Base-by-base conservation (phyloP, 2,888 invertebrate genomes). In the Scaptomyza parva region DNA sequence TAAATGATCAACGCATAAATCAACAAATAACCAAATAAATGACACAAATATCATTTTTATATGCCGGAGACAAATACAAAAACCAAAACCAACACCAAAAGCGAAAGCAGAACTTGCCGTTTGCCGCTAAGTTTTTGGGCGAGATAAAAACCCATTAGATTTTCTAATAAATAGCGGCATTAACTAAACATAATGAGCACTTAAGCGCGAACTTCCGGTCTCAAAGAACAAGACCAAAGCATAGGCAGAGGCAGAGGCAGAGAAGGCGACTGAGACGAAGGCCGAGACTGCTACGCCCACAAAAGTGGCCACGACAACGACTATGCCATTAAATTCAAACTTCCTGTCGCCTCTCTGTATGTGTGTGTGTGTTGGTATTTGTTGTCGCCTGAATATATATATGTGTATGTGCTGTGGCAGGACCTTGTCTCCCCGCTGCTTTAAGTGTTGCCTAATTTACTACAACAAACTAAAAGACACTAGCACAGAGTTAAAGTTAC, bases 161-260 rank as follows among this genome's bases (percentile, higher is more conserved):
- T 81, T 81, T 81, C 85, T 81, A 81, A 81, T 81, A 85, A 81
- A 81, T 85, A 85, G 86, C 71, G 55, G 70, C 83, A 82, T 82
- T 86, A 85, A 82, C 78, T 78, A 82, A 81, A 85, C 86, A 85
- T 81, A 81, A 81, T 85, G 86, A 81, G 81, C 86, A 86, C 83
- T 83, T 86, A 86, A 82, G 86, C 78, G 86, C 72, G 78, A 74
- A 82, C 76, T 82, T 82, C 86, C 86, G 83, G 68, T 50, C 43
- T 61, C 66, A 55, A 51, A 70, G 30, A 69, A 44, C 43, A 43
- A 45, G 9, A 39, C 43, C n/a, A 6, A n/a, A n/a, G n/a, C n/a
- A n/a, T 14, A 39, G 28, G 50, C 33, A 18, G 14, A 17, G 28
- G 18, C 45, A n/a, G 12, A 17, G 22, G 0, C 9, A 28, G 12